These are phyloP conservation scores for Paralvinella palmiformis DNA, from an alignment of 1,140 invertebrate genomes.

Conservation along the genomic window DNA sequence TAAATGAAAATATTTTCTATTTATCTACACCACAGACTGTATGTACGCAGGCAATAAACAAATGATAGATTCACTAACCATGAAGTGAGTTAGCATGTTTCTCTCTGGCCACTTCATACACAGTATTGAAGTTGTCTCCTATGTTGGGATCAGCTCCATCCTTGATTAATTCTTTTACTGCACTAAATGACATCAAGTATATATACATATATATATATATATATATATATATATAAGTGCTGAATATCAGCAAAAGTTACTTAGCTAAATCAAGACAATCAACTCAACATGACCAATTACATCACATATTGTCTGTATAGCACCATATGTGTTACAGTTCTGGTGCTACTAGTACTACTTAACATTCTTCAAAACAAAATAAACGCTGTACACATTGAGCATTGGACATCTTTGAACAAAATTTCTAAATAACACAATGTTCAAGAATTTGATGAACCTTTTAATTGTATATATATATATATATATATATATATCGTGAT, in stretches of 20 bases:
- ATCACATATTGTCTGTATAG: not conserved
- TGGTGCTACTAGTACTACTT: not conserved
- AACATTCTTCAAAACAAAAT: not conserved
- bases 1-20: not conserved
- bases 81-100: conserved; percentile 54
- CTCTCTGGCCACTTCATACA: conserved; percentile 52
- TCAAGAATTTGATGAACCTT: not conserved
- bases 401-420: not conserved
- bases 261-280: not conserved
- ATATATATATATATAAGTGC: too few relatives aligned
- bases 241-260: not conserved
- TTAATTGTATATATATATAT: not conserved
- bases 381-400: not conserved
- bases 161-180: conserved; percentile 63
- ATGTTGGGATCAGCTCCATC: conserved; percentile 73
- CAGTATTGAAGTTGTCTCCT: conserved; percentile 72
- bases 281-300: not conserved
- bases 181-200: conserved; percentile 43
- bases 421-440: not conserved
- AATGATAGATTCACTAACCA: conserved; percentile 46
- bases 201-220: conserved; percentile 1
- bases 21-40: not conserved
- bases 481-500: not conserved
- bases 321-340: not conserved
- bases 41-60: not conserved